Evolutionary conservation across 2,113 vertebrate species (phyloP).

Genomic region (Channa argus): DNA sequence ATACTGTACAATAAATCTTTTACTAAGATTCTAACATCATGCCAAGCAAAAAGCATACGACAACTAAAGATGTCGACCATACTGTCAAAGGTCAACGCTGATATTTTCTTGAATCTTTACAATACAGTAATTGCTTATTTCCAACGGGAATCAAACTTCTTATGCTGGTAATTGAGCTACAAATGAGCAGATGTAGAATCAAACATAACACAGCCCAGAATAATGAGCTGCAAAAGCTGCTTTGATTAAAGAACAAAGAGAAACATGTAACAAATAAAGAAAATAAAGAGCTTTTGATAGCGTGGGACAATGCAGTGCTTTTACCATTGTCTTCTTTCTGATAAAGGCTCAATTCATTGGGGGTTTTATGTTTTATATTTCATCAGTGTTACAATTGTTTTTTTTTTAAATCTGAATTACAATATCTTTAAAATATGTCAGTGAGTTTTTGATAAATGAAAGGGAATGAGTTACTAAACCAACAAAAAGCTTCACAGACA

Average conservation of each 20-base stretch:
- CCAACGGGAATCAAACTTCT: neutral
- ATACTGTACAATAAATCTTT: too few relatives aligned
- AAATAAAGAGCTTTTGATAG: constrained; percentile 5
- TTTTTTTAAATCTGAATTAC: neutral
- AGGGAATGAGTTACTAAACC: constrained; percentile 21
- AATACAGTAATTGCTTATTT: neutral
- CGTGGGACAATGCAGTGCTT: neutral
- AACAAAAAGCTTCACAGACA: constrained; percentile 10
- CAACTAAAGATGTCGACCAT: neutral
- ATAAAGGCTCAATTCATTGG: constrained; percentile 16
- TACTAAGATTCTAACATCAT: too few relatives aligned
- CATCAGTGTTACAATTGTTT: constrained; percentile 5
- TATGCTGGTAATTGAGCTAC: constrained; percentile 14
- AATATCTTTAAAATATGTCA: neutral
- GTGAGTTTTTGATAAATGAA: constrained; percentile 13
- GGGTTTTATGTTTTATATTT: neutral
- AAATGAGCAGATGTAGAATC: constrained; percentile 31
- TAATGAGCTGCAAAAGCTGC: constrained; percentile 8
- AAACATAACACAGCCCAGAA: neutral
- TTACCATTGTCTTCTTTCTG: neutral
- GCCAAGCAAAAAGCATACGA: too few relatives aligned
- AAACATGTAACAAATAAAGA: constrained; percentile 13
- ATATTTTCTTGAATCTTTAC: constrained; percentile 1
- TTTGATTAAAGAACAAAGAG: constrained; percentile 39
- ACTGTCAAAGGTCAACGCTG: neutral